Evolutionary conservation across 2,888 invertebrate species (phyloP).

Genomic region (Pyrochroa serraticornis): DNA sequence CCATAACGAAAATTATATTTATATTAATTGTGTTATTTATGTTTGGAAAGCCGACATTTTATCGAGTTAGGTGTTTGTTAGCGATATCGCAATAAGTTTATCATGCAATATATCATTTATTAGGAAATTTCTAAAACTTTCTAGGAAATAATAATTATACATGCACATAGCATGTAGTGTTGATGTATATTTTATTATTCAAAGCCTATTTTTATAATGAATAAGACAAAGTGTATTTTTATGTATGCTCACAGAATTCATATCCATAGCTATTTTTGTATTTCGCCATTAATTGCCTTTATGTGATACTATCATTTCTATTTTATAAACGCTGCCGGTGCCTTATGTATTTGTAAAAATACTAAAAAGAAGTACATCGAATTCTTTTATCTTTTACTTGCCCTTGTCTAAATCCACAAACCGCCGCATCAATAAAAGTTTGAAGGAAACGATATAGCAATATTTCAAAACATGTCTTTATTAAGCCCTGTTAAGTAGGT

Average conservation of each 20-base stretch:
- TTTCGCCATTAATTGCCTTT: constrained; percentile 22
- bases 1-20: background rate
- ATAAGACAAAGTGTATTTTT: constrained; percentile 11
- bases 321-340: constrained; percentile 36
- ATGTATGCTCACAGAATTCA: constrained; percentile 3
- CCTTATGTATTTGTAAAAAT: constrained; percentile 35
- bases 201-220: background rate
- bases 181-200: no score
- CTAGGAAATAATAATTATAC: background rate
- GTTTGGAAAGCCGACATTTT: constrained; percentile 1
- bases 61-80: background rate
- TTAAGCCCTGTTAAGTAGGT: no score
- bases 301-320: constrained; percentile 32
- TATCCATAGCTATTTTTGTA: constrained; percentile 7
- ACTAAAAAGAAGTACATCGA: constrained; percentile 16
- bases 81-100: background rate
- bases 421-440: no score
- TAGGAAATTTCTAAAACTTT: background rate
- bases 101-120: background rate
- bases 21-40: constrained; percentile 12
- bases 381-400: background rate
- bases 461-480: no score
- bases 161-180: no score
- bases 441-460: no score
- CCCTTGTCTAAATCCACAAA: background rate